phyloP scores from a whole-genome alignment of 2,113 vertebrate genomes.

The Antechinus flavipes region DNA sequence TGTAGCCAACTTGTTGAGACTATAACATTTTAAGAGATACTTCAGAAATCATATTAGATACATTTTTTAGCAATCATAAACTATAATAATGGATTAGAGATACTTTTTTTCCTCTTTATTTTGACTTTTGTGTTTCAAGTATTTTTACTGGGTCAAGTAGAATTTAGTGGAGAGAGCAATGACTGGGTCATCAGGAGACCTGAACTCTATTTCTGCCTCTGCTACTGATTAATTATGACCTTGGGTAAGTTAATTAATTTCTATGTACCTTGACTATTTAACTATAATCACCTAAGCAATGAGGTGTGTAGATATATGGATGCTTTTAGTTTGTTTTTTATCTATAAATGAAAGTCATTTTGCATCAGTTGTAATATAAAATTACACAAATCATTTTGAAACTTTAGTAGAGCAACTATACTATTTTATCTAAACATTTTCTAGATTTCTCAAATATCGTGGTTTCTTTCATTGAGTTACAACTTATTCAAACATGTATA shows the following conservation, averaged over 20 bases:
- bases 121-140: conserved; percentile 48
- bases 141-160: conserved; percentile 40
- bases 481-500: conserved; percentile 25
- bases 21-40: conserved; percentile 3
- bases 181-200: conserved; percentile 28
- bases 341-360: not conserved
- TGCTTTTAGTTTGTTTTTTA: conserved; percentile 28
- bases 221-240: conserved; percentile 54
- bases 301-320: conserved; percentile 22
- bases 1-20: not conserved
- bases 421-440: conserved; percentile 31
- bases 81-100: no score
- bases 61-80: not conserved
- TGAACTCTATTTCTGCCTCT: conserved; percentile 47
- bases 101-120: not conserved
- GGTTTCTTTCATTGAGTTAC: not conserved
- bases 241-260: conserved; percentile 58
- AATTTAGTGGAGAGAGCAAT: conserved; percentile 49
- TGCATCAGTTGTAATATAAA: conserved; percentile 1
- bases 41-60: no score
- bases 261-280: conserved; percentile 27
- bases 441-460: conserved; percentile 17
- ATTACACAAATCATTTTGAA: not conserved
- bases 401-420: not conserved
- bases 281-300: conserved; percentile 32